These are phyloP conservation scores for Perizoma affinitatum DNA, from an alignment of 2,888 invertebrate genomes.

Conservation along the genomic window DNA sequence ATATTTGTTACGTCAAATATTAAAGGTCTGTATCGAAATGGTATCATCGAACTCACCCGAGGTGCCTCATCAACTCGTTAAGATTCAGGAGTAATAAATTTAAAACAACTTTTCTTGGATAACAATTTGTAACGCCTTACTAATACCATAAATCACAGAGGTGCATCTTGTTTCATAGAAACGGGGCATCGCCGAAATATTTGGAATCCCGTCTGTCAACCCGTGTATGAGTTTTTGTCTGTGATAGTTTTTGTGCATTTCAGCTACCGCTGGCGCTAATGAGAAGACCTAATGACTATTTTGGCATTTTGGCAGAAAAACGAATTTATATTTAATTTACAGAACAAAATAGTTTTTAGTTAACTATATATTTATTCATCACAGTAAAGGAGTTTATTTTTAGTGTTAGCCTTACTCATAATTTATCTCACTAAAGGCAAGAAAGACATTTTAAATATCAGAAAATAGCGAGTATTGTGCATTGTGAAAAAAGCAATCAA, in stretches of 20 bases:
- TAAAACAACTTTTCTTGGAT: constrained; percentile 58
- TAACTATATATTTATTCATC: not conserved
- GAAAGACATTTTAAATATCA: not conserved
- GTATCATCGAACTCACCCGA: constrained; percentile 37
- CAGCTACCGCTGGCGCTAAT: constrained; percentile 67
- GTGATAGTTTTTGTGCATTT: constrained; percentile 56
- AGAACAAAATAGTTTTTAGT: constrained; percentile 13
- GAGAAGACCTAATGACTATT: constrained; percentile 54
- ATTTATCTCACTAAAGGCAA: too few relatives aligned
- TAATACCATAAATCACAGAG: constrained; percentile 70
- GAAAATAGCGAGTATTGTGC: not conserved
- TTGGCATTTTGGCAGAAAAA: constrained; percentile 28
- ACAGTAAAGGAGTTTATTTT: not conserved
- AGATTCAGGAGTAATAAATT: constrained; percentile 55
- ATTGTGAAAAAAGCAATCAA: constrained; percentile 32
- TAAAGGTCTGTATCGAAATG: constrained; percentile 28
- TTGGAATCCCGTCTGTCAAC: constrained; percentile 78
- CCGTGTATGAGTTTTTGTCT: constrained; percentile 64
- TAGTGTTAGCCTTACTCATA: not conserved
- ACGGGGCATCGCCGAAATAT: constrained; percentile 77
- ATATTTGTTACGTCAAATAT: constrained; percentile 49
- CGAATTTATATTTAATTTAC: constrained; percentile 23
- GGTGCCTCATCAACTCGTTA: constrained; percentile 48
- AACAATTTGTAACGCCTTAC: constrained; percentile 77
- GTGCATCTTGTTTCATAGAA: constrained; percentile 75